Base-by-base conservation (phyloP, 2,888 invertebrate species). In the Pristionchus arcanus region DNA sequence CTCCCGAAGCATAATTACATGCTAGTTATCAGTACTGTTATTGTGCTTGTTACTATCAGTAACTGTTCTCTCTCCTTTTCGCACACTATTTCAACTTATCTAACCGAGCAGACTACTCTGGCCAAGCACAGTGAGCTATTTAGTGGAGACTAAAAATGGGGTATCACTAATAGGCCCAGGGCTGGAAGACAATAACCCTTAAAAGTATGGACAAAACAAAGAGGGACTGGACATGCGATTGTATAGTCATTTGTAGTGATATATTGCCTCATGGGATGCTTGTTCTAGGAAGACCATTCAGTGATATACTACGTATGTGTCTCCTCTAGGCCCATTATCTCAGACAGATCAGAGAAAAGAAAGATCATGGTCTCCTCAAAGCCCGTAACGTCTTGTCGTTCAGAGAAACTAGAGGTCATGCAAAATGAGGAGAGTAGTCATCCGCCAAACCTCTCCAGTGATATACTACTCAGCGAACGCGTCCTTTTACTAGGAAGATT, bases 381-480 rank as follows among this genome's bases (percentile, higher is more conserved):
- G 0, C 25, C 63, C n/a, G 4, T 63, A 5, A n/a, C n/a, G n/a
- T 21, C 63, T 63, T n/a, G n/a, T n/a, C n/a, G 63, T 25, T n/a
- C n/a, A 63, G n/a, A 55, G 55, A 55, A 55, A 16, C 21, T 0
- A 19, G 16, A 55, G 55, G 13, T 49, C 42, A 49, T 7, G 9
- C 42, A 9, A 49, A 49, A 49, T 0, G 42, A 49, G 42, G 42
- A 49, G 42, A 49, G 42, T 49, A 49, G 42, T 49, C 42, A 49
- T 49, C 42, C 9, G 42, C 42, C 11, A 49, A 49, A 49, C 55
- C 63, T 25, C 63, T 63, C 28, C 31, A 71, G 71, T 71, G 71
- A 71, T 81, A 81, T 81, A 81, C 81, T 81, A 81, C 81, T 49
- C 53, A 28, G 28, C 28, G 74, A 71, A 71, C 68, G 31, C 74